Percentiles rank a stretch among this genome's conserved stretches.
Evolutionary conservation across 2,113 vertebrate species (phyloP).

Genomic region (Suncus etruscus): DNA sequence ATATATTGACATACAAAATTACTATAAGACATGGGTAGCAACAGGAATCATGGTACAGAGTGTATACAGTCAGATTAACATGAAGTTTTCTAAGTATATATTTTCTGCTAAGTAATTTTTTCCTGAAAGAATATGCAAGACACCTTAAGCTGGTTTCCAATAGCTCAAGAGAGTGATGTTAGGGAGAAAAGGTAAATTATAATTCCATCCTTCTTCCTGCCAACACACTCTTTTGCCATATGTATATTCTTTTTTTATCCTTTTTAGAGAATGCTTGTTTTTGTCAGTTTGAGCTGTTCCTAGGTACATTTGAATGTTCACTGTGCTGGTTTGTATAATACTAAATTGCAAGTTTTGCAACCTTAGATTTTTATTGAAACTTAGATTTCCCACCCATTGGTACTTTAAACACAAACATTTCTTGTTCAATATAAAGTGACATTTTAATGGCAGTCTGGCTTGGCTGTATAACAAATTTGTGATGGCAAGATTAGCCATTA

Average conservation of each 20-base stretch:
- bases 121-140: slow-evolving; percentile 37
- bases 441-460: slow-evolving; percentile 42
- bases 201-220: slow-evolving; percentile 46
- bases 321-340: slow-evolving; percentile 49
- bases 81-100: neutral
- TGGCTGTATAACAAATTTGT: slow-evolving; percentile 50
- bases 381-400: neutral
- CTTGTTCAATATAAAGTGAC: slow-evolving; percentile 25
- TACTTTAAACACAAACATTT: slow-evolving; percentile 25
- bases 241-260: neutral
- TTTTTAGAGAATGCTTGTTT: slow-evolving; percentile 41
- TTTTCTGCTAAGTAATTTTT: slow-evolving; percentile 17
- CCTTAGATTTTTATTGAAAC: slow-evolving; percentile 51
- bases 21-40: slow-evolving; percentile 37
- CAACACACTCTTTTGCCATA: neutral
- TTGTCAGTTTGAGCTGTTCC: slow-evolving; percentile 45
- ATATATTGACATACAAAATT: slow-evolving; percentile 39
- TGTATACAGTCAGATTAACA: slow-evolving; percentile 33
- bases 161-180: neutral
- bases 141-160: slow-evolving; percentile 27
- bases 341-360: slow-evolving; percentile 28
- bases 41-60: slow-evolving; percentile 30
- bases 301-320: slow-evolving; percentile 17
- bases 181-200: slow-evolving; percentile 39
- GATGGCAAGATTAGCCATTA: slow-evolving; percentile 24